phyloP scores from a whole-genome alignment of 2,888 invertebrate species.

The Lissocephala sabroskyi region DNA sequence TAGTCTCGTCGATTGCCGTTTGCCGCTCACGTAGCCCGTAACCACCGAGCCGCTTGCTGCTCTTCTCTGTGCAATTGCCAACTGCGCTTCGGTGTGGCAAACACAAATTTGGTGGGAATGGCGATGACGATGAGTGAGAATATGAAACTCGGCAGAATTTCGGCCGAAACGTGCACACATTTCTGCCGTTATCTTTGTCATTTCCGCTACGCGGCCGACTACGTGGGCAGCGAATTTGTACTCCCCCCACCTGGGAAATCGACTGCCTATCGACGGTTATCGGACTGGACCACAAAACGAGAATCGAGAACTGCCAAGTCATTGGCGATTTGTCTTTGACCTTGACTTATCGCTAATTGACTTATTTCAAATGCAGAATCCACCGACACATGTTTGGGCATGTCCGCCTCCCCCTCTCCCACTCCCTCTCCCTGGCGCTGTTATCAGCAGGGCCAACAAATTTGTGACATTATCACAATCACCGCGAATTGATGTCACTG shows the following conservation, averaged over 20 bases:
- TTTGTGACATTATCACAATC: too few species aligned
- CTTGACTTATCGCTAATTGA: constrained; percentile 39
- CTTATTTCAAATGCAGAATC: too few species aligned
- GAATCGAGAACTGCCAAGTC: constrained; percentile 56
- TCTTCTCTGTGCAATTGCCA: constrained; percentile 4
- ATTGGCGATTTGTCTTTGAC: constrained; percentile 60
- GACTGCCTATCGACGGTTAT: too few species aligned
- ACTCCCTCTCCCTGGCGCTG: too few species aligned
- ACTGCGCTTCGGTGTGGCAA: neutral
- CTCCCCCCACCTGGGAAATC: too few species aligned
- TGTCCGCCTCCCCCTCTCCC: too few species aligned
- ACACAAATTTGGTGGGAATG: too few species aligned
- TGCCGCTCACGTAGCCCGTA: neutral
- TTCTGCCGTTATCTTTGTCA: constrained; percentile 37
- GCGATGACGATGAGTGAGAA: neutral
- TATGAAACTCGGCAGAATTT: neutral
- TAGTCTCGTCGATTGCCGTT: constrained; percentile 6
- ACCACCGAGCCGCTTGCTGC: neutral
- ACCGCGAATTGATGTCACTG: constrained; percentile 1
- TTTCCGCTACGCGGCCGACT: constrained; percentile 31
- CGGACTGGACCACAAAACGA: too few species aligned
- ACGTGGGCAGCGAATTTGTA: too few species aligned
- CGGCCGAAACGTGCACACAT: constrained; percentile 30
- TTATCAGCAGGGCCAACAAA: too few species aligned
- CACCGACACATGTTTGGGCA: too few species aligned